Base-by-base conservation (phyloP, 2,797 vertebrate genomes). In the Poeciliopsis presidionis region DNA sequence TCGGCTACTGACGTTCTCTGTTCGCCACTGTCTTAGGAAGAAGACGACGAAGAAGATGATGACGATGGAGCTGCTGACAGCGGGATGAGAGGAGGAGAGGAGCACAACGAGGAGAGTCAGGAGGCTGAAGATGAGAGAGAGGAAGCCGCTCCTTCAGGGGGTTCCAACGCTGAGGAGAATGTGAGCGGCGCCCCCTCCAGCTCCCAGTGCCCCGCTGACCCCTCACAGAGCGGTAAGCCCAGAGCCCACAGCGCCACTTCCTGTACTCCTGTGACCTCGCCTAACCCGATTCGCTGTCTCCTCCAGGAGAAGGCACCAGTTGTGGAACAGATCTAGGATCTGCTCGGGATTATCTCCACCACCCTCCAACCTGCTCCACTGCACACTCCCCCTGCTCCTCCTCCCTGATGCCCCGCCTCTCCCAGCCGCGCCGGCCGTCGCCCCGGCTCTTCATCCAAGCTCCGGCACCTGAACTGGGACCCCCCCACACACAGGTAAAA, bases 371-470 rank as follows among this genome's bases (percentile, higher is more conserved):
- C 91, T 81, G 86, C 33, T 76, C 90, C 20, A 74, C 95, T 92
- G 30, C 95, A 92, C 96, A 2, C 93, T 96, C 90, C 93, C 96
- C 0, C 87, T 96, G 76, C 95, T 96, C 65, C 16, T 88, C 96
- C 93, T 86, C 96, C 91, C 90, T 96, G 94, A 96, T 96, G 0
- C 96, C 96, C 5, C 96, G 22, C 93, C 80, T 93, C 20, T 86
- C 97, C 0, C 97, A 97, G 77, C 97, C 97, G 0, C 95, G 97
- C 1, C 94, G 97, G 41, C 97, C 96, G 0, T 96, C 97, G 3
- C 98, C 98, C 0, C 93, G 97, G 18, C 95, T 99, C 55, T 97
- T 98, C 75, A 99, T 99, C 86, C 98, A 99, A 4, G 97, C 98
- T 22, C 96, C 98, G 0, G 96, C 97, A 28, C 96, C 97, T 25